Conservation (phyloP, 2,797 vertebrate genomes). For the Coregonus suidteri region DNA sequence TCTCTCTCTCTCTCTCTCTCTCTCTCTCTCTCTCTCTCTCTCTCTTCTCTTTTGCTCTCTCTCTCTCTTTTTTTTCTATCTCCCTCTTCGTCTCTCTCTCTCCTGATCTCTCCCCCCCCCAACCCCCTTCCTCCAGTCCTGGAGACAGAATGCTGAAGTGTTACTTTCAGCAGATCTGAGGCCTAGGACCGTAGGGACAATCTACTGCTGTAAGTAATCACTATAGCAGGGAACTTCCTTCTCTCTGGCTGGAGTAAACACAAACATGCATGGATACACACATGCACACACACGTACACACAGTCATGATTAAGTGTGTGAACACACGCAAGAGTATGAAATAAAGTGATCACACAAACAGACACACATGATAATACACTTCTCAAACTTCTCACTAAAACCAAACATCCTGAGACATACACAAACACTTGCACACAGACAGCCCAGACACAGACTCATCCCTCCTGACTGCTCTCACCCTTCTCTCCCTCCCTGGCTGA, state of each 20-base stretch:
- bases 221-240: not conserved
- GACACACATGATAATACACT: not conserved
- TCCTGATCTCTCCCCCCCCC: no score
- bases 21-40: no score
- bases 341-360: not conserved
- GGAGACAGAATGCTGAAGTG: not conserved
- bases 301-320: not conserved
- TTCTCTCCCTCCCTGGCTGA: constrained; percentile 53
- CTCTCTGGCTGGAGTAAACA: constrained; percentile 1
- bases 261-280: constrained; percentile 2
- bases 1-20: constrained; percentile 8
- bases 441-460: no score
- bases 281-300: constrained; percentile 3
- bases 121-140: not conserved
- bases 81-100: not conserved
- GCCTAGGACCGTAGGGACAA: not conserved
- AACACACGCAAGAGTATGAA: constrained; percentile 10
- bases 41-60: no score
- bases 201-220: constrained; percentile 7
- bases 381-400: not conserved
- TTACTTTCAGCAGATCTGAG: constrained; percentile 9
- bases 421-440: not conserved
- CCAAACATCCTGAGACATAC: not conserved
- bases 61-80: constrained; percentile 28
- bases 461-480: constrained; percentile 2